Conservation (phyloP, 2,888 invertebrate species). For the Taphrorychus bicolor region DNA sequence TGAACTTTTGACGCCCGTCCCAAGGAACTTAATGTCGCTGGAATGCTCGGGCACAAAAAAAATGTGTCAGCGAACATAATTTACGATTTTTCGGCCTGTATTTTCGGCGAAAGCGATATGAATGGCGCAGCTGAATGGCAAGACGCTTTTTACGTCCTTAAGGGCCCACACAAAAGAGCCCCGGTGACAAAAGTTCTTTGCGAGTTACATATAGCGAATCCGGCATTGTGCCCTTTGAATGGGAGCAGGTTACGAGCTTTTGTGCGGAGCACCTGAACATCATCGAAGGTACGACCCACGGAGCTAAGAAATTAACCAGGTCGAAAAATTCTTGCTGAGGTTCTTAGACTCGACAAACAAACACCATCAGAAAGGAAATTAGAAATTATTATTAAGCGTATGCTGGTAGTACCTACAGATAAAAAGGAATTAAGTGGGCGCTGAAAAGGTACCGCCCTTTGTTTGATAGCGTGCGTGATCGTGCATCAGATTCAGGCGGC, state of each 20-base stretch:
- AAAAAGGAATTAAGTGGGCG: slow-evolving; percentile 38
- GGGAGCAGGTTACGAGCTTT: slow-evolving; percentile 39
- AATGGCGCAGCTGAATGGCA: slow-evolving; percentile 40
- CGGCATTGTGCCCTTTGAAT: slow-evolving; percentile 35
- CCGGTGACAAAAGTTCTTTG: slow-evolving; percentile 42
- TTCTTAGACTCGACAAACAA: slow-evolving; percentile 10
- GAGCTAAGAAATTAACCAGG: slow-evolving; percentile 24
- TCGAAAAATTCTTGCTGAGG: slow-evolving; percentile 20
- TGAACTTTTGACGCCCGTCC: slow-evolving; percentile 14
- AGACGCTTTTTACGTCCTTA: slow-evolving; percentile 38
- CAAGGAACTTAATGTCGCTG: slow-evolving; percentile 15
- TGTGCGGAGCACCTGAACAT: slow-evolving; percentile 41
- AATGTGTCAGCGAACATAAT: slow-evolving; percentile 29
- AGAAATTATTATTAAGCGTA: slow-evolving; percentile 40
- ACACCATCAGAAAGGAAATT: neutral
- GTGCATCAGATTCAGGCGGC: slow-evolving; percentile 48
- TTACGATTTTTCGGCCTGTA: slow-evolving; percentile 40
- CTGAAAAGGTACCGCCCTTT: slow-evolving; percentile 18
- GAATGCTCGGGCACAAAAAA: slow-evolving; percentile 19
- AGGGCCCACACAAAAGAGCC: slow-evolving; percentile 31
- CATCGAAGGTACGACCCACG: slow-evolving; percentile 27
- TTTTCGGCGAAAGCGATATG: slow-evolving; percentile 39
- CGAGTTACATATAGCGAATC: slow-evolving; percentile 42
- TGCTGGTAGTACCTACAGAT: slow-evolving; percentile 46
- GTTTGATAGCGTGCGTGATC: slow-evolving; percentile 50